Base-by-base conservation (phyloP, 2,113 vertebrate genomes). In the Mobula birostris region DNA sequence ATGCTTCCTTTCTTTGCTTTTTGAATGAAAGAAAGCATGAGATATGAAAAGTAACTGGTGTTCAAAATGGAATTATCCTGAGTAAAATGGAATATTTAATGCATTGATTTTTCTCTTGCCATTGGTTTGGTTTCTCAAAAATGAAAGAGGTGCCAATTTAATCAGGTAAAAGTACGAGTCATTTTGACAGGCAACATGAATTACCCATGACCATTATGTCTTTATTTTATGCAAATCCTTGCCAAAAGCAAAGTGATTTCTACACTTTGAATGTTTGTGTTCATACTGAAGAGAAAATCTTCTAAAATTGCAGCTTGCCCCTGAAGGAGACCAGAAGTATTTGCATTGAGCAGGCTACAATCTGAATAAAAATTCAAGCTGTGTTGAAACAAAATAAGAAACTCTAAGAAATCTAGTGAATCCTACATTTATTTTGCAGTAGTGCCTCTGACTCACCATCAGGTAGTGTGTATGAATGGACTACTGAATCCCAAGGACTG, bases 141-240 rank as follows among this genome's bases (percentile, higher is more conserved):
- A 66, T 90, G 61, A 90, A 90, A 90, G 29, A 66, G 29, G 85
- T 32, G 61, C 29, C 85, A 90, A 32, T n/a, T 90, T 32, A 66
- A 90, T 90, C 29, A 90, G 85, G 85, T 68, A 68, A 90, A 32
- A 36, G 61, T 90, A 32, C 12, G 29, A 32, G 68, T 68, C 85
- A 90, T 90, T 32, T 66, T 90, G 85, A 90, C 85, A 66, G 58
- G 32, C 27, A 19, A 14, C 85, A 90, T 90, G 85, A 90, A 90
- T 68, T 68, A 90, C 61, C 14, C 61, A 90, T 88, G 85, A 66
- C 85, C 14, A 88, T 88, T 88, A 88, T 79, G 61, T 5, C 29
- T 90, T 68, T 66, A 32, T 19, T 66, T 17, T 14, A 56, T 63
- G 14, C 29, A n/a, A 90, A 90, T 90, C 29, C 61, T 90, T 90